Evolutionary conservation across 2,888 invertebrate genomes (phyloP), one percentile per base, ranked within the genome.

Genomic region (Phania funesta): DNA sequence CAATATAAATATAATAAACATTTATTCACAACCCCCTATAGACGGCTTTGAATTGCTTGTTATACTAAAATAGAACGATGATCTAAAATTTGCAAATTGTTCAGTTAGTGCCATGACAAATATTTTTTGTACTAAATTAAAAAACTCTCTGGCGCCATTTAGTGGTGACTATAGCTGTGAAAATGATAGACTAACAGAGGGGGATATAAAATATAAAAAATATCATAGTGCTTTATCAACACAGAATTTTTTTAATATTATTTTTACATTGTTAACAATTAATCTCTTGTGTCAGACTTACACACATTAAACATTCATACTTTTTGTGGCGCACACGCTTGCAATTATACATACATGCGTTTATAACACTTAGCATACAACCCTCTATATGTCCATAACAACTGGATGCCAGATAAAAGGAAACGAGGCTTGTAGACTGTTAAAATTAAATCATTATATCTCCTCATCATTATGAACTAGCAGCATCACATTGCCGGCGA

Each of bases 221-320:
- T 54, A 64, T 74, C 54, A 71, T 71, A 76, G 64, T 50, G 70
- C 50, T 71, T 71, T 71, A 65, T 50, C 48, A 50, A 73, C 65
- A 60, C 65, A 73, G 64, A n/a, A 71, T 73, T 70, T n/a, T n/a
- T 82, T 82, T 82, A 82, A 82, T 82, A 82, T 65, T 56, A 82
- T 70, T 82, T 78, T 78, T 74, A 78, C 65, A 78, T 78, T 82
- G 78, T 82, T 82, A 78, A 78, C 82, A 78, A 78, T 82, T 82
- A 82, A 82, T 82, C 82, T 82, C 78, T 54, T 74, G 78, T 78
- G 78, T 78, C 58, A 76, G 54, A 56, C 62, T 73, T 58, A 32
- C 41, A 50, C 41, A 58, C 22, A 41, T 71, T 71, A 48, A n/a
- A 56, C 56, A 46, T 60, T 18, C 16, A 46, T 22, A 52, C 38